phyloP scores from a whole-genome alignment of 2,888 invertebrate species.

The Entomobrya multifasciata region DNA sequence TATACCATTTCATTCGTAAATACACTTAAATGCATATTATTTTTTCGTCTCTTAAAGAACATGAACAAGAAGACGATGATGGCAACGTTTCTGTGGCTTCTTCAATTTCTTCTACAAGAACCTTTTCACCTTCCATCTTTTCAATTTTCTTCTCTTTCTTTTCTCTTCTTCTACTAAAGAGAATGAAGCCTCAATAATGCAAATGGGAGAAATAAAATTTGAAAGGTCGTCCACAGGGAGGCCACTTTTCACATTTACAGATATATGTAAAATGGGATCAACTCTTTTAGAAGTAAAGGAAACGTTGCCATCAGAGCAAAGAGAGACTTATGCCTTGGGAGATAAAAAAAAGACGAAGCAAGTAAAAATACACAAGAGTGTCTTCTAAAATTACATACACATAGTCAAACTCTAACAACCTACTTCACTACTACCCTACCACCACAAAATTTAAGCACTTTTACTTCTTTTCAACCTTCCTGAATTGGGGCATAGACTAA shows the following conservation, averaged over 20 bases:
- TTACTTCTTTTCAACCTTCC: background rate
- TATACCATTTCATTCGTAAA: background rate
- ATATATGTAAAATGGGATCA: constrained; percentile 51
- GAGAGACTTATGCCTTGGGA: constrained; percentile 30
- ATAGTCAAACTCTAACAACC: background rate
- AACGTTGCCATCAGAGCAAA: constrained; percentile 6
- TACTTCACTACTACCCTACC: background rate
- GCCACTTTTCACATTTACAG: constrained; percentile 66
- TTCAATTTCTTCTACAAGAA: constrained; percentile 35
- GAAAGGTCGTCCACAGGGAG: constrained; percentile 75
- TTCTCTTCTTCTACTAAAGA: background rate
- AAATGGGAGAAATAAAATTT: constrained; percentile 75
- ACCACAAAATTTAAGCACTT: background rate
- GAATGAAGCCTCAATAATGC: constrained; percentile 70
- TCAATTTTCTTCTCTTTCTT: constrained; percentile 50
- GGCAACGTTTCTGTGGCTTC: constrained; percentile 43
- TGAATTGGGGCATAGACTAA: constrained; percentile 11
- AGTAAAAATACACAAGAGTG: constrained; percentile 43
- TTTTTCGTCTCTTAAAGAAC: background rate
- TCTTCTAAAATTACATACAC: constrained; percentile 28
- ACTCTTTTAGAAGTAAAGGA: constrained; percentile 9
- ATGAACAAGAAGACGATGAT: background rate
- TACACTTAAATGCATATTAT: constrained; percentile 20
- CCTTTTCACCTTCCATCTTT: constrained; percentile 59
- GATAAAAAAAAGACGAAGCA: constrained; percentile 21